These are phyloP conservation scores for Orthosia gracilis DNA, from an alignment of 2,888 invertebrate genomes.

Conservation along the genomic window DNA sequence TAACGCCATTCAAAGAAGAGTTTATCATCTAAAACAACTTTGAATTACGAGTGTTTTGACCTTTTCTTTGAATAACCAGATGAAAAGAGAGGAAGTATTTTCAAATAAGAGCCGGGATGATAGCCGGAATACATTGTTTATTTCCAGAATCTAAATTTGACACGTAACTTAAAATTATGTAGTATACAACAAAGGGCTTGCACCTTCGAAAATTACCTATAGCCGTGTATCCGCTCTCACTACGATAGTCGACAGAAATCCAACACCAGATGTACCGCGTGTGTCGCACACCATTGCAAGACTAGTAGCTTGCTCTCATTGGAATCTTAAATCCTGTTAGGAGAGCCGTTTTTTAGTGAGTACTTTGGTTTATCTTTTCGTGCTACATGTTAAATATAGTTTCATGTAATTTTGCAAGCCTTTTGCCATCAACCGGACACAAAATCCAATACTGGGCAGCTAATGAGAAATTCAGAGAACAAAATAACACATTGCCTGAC, in stretches of 20 bases:
- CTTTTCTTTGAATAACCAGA: not conserved
- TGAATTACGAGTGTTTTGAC: not conserved
- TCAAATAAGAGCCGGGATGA: too few species aligned
- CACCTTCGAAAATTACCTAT: not conserved
- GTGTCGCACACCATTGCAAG: constrained; percentile 26
- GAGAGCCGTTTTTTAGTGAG: not conserved
- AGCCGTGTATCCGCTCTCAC: not conserved
- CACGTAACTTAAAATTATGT: not conserved
- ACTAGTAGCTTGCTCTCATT: constrained; percentile 32
- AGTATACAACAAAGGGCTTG: not conserved
- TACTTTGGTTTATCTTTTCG: not conserved
- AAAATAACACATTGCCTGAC: too few species aligned
- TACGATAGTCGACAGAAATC: not conserved
- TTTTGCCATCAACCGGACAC: too few species aligned
- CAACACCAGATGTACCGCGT: constrained; percentile 1
- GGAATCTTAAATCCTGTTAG: constrained; percentile 17
- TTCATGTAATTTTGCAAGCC: too few species aligned
- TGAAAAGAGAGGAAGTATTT: too few species aligned
- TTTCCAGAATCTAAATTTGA: not conserved
- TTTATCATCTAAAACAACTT: not conserved
- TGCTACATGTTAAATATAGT: too few species aligned
- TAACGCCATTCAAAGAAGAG: not conserved
- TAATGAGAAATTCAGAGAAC: too few species aligned
- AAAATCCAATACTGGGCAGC: too few species aligned
- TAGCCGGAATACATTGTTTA: too few species aligned